Evolutionary conservation across 2,113 vertebrate species (phyloP), one percentile per base, ranked within the genome.

Genomic region (Mesembrinibis cayennensis): DNA sequence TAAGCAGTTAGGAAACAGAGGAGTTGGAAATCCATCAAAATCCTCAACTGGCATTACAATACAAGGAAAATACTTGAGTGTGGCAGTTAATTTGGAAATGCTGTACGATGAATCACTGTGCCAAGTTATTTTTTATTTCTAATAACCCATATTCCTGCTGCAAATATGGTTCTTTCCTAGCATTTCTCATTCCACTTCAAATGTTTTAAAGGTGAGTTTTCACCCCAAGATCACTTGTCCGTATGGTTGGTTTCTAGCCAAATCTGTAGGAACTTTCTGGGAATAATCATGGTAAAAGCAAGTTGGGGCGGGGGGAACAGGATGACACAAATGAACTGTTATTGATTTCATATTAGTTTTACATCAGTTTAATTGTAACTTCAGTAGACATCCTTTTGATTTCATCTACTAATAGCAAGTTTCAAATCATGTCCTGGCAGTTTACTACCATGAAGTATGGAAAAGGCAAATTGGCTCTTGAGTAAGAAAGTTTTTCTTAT

Each of bases 301-400:
- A 58, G 3, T 21, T 66, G 32, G 4, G 10, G 8, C 4, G 2
- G 2, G 2, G 4, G 7, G 7, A 4, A 18, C 5, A 62, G 6
- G 20, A 53, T 81, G 10, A 32, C 16, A 62, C 16, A 90, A 81
- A 58, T 9, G 0, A 38, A 49, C 9, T 52, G 45, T 26, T 53
- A 19, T 16, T 52, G 25, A 55, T 40, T 80, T 78, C 3, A 6
- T 50, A 32, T 34, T 38, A 71, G 11, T 52, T 92, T 80, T 63
- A 42, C 9, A 71, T 34, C 26, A 32, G 7, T 76, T 82, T 62
- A 53, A 29, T 29, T 70, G 38, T 15, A 44, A 52, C 20, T 65
- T 80, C 22, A 42, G 40, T 19, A 61, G 18, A 61, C 3, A 20
- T 44, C 1, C 3, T 61, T 53, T 63, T 47, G 22, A 44, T 26